Evolutionary conservation across 1,140 invertebrate genomes (phyloP).

Genomic region (Eriosoma lanigerum): DNA sequence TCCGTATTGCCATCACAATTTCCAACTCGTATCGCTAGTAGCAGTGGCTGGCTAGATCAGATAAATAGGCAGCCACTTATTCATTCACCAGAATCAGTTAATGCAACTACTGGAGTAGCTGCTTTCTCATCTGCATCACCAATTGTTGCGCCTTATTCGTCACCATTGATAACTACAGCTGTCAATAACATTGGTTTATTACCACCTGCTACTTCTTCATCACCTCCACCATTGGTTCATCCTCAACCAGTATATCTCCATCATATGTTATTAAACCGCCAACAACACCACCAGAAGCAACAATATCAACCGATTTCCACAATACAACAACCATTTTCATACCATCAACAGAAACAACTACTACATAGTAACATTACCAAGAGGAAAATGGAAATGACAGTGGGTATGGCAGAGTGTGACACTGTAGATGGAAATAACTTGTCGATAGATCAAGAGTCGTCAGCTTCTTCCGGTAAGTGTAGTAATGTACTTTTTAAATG

Average conservation of each 20-base stretch:
- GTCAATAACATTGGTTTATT: background rate
- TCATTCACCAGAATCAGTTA: background rate
- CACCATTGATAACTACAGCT: background rate
- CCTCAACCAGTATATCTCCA: background rate
- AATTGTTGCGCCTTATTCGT: constrained; percentile 1
- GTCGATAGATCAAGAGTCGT: background rate
- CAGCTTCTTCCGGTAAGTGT: background rate
- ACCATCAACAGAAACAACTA: background rate
- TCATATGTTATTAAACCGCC: background rate
- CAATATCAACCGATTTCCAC: background rate
- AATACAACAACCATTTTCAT: constrained; percentile 1
- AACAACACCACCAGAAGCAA: background rate
- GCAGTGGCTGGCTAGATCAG: background rate
- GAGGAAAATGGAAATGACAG: background rate
- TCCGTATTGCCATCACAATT: background rate
- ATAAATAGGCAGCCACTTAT: background rate
- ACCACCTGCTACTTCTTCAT: background rate
- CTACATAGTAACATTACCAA: background rate
- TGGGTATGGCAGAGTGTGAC: background rate
- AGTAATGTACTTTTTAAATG: too few relatives aligned
- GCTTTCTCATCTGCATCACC: background rate
- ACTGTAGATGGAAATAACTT: background rate
- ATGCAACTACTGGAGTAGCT: background rate
- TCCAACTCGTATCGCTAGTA: background rate
- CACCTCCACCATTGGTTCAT: background rate